These are phyloP conservation scores for Australoheros facetus DNA, from an alignment of 2,797 vertebrate genomes.

Conservation along the genomic window DNA sequence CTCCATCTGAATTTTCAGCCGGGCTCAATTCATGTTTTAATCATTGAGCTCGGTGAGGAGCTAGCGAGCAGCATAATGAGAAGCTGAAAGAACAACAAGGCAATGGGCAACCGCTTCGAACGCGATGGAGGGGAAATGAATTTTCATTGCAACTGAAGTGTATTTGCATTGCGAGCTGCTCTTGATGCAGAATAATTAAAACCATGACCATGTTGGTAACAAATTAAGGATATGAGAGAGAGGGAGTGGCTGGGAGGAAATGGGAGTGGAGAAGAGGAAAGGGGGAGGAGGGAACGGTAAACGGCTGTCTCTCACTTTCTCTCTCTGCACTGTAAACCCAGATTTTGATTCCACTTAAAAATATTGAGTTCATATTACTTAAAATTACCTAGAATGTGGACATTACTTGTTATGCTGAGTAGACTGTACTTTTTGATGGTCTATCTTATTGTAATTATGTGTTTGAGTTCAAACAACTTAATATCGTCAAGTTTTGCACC, in stretches of 20 bases:
- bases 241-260: neutral
- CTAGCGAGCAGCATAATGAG: conserved; percentile 67
- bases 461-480: too few species aligned
- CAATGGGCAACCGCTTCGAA: conserved; percentile 54
- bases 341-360: too few species aligned
- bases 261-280: neutral
- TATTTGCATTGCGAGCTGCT: conserved; percentile 65
- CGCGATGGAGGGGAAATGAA: conserved; percentile 51
- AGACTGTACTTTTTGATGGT: too few species aligned
- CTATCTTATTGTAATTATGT: too few species aligned
- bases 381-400: too few species aligned
- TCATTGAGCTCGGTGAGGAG: conserved; percentile 60
- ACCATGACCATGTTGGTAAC: conserved; percentile 52
- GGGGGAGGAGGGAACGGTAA: neutral
- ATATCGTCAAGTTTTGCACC: too few species aligned
- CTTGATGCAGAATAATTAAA: conserved; percentile 70
- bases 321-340: neutral
- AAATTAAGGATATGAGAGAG: conserved; percentile 53
- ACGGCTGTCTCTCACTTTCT: neutral
- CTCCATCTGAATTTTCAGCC: conserved; percentile 62
- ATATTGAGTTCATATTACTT: too few species aligned
- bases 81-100: conserved; percentile 66
- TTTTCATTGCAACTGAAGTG: conserved; percentile 52
- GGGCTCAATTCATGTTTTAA: conserved; percentile 73
- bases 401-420: too few species aligned